Evolutionary conservation across 2,888 invertebrate species (phyloP).

Genomic region (Ophion obscuratus): DNA sequence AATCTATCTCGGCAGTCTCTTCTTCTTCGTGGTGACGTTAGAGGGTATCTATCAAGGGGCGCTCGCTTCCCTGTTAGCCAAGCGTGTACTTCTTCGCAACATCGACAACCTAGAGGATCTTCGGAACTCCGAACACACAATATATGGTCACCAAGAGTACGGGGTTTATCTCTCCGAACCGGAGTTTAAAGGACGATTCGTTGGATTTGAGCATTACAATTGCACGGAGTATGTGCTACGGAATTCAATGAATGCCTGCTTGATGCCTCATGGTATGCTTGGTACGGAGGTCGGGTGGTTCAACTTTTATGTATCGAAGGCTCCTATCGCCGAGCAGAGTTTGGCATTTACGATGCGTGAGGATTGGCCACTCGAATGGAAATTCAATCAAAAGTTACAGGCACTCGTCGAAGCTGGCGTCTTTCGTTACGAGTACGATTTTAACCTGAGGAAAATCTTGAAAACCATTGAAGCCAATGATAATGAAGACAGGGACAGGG

Average conservation of each 20-base stretch:
- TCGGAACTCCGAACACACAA: neutral
- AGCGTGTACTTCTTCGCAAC: neutral
- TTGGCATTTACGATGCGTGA: neutral
- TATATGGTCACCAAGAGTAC: neutral
- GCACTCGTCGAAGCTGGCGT: neutral
- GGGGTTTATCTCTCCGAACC: neutral
- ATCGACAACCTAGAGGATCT: constrained; percentile 23
- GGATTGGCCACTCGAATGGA: constrained; percentile 20
- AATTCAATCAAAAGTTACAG: neutral
- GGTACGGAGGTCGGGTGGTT: neutral
- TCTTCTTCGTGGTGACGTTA: constrained; percentile 16
- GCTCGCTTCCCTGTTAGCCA: constrained; percentile 24
- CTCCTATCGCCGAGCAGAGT: no score
- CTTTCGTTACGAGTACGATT: neutral
- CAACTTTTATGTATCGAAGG: constrained; percentile 5
- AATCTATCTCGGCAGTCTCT: constrained; percentile 21
- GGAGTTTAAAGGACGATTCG: neutral
- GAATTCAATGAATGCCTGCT: constrained; percentile 12
- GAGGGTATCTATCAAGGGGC: constrained; percentile 35
- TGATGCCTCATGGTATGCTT: neutral
- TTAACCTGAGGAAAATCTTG: neutral
- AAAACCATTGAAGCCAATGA: neutral
- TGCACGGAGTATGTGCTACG: constrained; percentile 2
- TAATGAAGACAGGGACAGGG: neutral
- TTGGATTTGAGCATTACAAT: neutral